Conservation (phyloP, 2,888 invertebrate species). For the Ophion ventricosus region DNA sequence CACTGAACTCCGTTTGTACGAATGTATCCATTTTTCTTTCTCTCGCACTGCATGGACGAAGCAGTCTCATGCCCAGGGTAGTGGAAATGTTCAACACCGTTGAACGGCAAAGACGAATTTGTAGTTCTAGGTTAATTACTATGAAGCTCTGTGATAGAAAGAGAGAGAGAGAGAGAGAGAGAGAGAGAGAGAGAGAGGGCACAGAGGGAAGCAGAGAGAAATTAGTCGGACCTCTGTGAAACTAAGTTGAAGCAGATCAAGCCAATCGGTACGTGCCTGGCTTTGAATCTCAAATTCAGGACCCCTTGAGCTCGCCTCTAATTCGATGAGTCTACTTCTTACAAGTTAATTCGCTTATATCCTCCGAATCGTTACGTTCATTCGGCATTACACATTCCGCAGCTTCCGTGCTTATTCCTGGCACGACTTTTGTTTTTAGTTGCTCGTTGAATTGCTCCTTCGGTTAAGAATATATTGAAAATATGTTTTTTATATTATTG, state of each 20-base stretch:
- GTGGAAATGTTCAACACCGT: background rate
- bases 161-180: conserved; percentile 14
- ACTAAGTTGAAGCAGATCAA: conserved; percentile 73
- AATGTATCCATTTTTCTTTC: background rate
- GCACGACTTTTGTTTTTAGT: background rate
- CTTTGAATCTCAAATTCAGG: conserved; percentile 70
- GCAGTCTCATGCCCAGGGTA: background rate
- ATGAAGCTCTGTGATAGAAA: background rate
- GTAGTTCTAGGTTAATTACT: conserved; percentile 27
- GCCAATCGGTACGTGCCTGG: conserved; percentile 73
- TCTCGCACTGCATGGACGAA: background rate
- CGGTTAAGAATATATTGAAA: too few species aligned
- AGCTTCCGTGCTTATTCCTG: background rate
- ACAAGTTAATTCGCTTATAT: conserved; percentile 75
- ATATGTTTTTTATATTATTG: too few species aligned
- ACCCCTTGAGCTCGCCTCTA: conserved; percentile 29
- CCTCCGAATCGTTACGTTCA: conserved; percentile 71
- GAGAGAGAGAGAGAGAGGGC: background rate
- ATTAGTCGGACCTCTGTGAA: conserved; percentile 48
- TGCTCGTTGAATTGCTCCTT: background rate
- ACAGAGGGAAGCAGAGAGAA: conserved; percentile 19
- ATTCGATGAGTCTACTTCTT: conserved; percentile 71
- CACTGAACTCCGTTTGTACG: background rate
- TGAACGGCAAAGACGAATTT: conserved; percentile 9
- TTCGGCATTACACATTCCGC: conserved; percentile 61